Evolutionary conservation across 2,113 vertebrate genomes (phyloP).

Genomic region (Rhinoderma darwinii): DNA sequence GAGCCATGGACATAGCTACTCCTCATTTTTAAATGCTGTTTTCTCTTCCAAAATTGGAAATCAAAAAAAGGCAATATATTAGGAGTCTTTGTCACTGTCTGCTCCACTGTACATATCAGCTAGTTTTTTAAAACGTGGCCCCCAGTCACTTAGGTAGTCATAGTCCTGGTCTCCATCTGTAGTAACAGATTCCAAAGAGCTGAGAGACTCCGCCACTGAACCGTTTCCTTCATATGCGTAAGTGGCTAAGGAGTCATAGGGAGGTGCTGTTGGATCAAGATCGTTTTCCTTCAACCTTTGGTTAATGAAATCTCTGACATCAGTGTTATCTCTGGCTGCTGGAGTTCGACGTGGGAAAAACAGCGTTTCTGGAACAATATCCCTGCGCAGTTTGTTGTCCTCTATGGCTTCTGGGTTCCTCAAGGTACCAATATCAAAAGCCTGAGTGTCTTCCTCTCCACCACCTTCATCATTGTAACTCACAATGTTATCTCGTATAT

Average conservation of each 20-base stretch:
- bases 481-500: constrained; percentile 95
- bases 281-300: constrained; percentile 94
- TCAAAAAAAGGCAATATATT: constrained; percentile 70
- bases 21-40: constrained; percentile 66
- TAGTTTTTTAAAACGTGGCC: constrained; percentile 93
- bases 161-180: constrained; percentile 94
- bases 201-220: constrained; percentile 90
- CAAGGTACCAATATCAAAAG: constrained; percentile 93
- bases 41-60: constrained; percentile 61
- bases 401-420: constrained; percentile 93
- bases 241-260: constrained; percentile 95
- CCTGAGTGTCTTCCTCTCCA: constrained; percentile 96
- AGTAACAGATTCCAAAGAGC: constrained; percentile 89
- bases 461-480: constrained; percentile 97
- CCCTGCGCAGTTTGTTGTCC: constrained; percentile 87
- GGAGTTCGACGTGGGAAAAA: constrained; percentile 82
- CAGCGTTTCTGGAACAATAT: constrained; percentile 89
- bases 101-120: constrained; percentile 92
- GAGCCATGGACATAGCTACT: constrained; percentile 70
- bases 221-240: constrained; percentile 94
- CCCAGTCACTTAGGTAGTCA: constrained; percentile 95
- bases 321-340: constrained; percentile 79
- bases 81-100: constrained; percentile 91
- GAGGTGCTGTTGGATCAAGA: constrained; percentile 88
- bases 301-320: constrained; percentile 95